Base-by-base conservation (phyloP, 1,140 invertebrate genomes). In the Grapholita molesta region DNA sequence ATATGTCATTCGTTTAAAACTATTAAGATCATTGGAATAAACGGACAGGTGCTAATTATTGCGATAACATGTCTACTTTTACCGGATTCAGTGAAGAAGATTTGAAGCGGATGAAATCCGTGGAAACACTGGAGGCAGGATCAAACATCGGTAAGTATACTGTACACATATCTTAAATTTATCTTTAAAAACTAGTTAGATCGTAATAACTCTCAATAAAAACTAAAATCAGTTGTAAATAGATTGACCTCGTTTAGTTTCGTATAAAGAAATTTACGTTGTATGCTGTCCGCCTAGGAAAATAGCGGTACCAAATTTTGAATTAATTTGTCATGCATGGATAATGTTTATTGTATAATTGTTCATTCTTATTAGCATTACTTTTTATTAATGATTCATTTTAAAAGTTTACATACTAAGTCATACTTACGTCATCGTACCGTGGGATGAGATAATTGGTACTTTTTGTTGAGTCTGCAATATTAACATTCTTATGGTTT, bases 31-130 rank as follows among this genome's bases (percentile, higher is more conserved):
- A 38, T 38, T 38, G 3, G 15, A 38, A 38, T 38, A 15, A n/a
- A 12, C 33, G 33, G 15, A n/a, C 15, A 38, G 35, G 7, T 21
- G 42, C 3, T 9, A 15, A 18, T 48, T n/a, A 15, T 15, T 42
- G 21, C 42, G 7, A 3, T 9, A 48, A 7, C 18, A 57, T 57
- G 53, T 78, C 81, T 15, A 80, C 82, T 23, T 90, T 90, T 73
- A 74, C 83, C 11, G 88, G 88, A 64, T 91, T 91, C 67, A 91
- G 87, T 74, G 89, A 91, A 75, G 89, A 89, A 71, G 89, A 91
- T 69, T 80, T 91, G 30, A 77, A 83, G 68, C 71, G 85, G 33
- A 89, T 91, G 23, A 88, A 91, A 72, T 81, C 79, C 25, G 74
- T 70, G 23, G 84, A 85, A 72, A 80, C 79, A 23, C 73, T 70